phyloP scores from a whole-genome alignment of 2,888 invertebrate species.

The Abrostola triplasia region DNA sequence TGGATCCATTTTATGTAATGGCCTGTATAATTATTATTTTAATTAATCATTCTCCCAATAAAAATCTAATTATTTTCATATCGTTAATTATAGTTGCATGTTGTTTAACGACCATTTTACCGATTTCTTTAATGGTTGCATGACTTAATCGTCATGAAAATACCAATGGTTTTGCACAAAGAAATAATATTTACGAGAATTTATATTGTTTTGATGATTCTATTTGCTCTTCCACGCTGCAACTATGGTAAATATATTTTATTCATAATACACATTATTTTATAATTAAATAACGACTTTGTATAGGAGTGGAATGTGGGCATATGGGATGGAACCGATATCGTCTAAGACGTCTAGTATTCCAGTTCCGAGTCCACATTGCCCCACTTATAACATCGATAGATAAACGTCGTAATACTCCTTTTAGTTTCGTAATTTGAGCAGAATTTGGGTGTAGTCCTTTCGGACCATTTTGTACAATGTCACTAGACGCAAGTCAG shows the following conservation, averaged over 20 bases:
- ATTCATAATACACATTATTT: neutral
- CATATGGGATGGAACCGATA: too few relatives aligned
- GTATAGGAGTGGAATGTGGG: too few relatives aligned
- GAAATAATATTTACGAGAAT: constrained; percentile 27
- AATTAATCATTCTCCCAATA: constrained; percentile 15
- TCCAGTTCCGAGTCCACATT: too few relatives aligned
- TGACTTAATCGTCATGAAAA: constrained; percentile 20
- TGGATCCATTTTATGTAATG: neutral
- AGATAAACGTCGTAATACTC: too few relatives aligned
- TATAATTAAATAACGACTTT: neutral
- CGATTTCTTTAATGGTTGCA: constrained; percentile 20
- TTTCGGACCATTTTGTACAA: too few relatives aligned
- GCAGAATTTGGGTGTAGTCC: too few relatives aligned
- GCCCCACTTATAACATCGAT: too few relatives aligned
- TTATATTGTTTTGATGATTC: constrained; percentile 26
- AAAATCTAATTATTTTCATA: constrained; percentile 38
- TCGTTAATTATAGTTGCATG: constrained; percentile 32
- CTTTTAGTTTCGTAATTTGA: too few relatives aligned
- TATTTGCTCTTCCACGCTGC: constrained; percentile 17
- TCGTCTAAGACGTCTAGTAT: too few relatives aligned
- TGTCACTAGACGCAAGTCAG: too few relatives aligned
- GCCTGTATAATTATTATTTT: constrained; percentile 23
- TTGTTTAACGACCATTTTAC: constrained; percentile 38
- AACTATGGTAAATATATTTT: constrained; percentile 45
- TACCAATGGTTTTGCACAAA: constrained; percentile 37